Evolutionary conservation across 2,113 vertebrate species (phyloP), one percentile per base, ranked within the genome.

Genomic region (Eidolon helvum): DNA sequence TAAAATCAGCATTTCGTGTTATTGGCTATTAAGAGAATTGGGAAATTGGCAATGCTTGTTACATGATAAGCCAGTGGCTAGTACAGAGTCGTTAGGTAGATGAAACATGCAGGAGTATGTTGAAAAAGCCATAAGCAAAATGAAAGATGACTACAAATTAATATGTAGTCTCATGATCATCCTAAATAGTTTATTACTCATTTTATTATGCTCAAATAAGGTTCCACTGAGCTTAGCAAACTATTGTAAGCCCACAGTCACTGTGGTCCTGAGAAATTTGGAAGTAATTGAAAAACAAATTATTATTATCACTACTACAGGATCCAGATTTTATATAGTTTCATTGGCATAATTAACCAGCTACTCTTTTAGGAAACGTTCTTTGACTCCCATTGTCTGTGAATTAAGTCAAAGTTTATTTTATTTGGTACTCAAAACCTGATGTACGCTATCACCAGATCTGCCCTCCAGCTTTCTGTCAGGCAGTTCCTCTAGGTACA

Each of bases 121-220:
- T 87, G 88, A 79, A 53, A 45, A 19, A 53, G 57, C 74, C 53
- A 48, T 74, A 88, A 87, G 38, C 69, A 92, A 96, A 94, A 95
- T 95, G 84, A 90, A 93, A 95, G 94, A 96, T 92, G 91, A 68
- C 50, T 90, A 33, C 30, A 85, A 96, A 96, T 97, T 94, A 97
- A 87, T 97, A 82, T 87, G 65, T 71, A 71, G 71, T 91, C 88
- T 95, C 61, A 30, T 72, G 85, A 94, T 96, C 59, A 61, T 85
- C 66, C 87, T 85, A 57, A 94, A 78, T 87, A 61, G 69, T 74
- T 92, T 87, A 87, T 94, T 96, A 93, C 40, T 90, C 92, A 96
- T 96, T 97, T 98, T 97, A 96, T 98, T 97, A 95, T 35, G 40
- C 75, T 87, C 66, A 84, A 48, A 86, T 96, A 89, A 26, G 82